phyloP scores from a whole-genome alignment of 2,113 vertebrate species.

The Sceloporus tristichus region DNA sequence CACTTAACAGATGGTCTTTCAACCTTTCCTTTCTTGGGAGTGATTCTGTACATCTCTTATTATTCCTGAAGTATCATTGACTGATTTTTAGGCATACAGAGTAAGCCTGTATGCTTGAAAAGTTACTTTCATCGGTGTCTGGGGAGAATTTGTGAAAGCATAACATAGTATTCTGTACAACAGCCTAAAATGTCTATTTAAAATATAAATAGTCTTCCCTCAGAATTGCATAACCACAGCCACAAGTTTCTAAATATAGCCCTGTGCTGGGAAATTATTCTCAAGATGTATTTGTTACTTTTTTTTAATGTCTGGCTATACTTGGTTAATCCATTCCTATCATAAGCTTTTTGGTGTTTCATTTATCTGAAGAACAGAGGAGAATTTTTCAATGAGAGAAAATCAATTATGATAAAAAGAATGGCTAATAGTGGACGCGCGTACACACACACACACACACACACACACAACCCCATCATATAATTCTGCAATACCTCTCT shows the following conservation, averaged over 20 bases:
- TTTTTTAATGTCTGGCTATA: conserved; percentile 62
- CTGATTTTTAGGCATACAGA: conserved; percentile 66
- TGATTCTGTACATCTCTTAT: conserved; percentile 61
- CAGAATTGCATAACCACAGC: conserved; percentile 66
- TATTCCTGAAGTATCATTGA: conserved; percentile 68
- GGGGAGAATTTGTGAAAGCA: conserved; percentile 52
- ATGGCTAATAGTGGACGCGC: neutral
- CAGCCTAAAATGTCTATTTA: conserved; percentile 73
- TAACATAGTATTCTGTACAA: conserved; percentile 59
- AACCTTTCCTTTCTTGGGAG: conserved; percentile 66
- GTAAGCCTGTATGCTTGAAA: conserved; percentile 28
- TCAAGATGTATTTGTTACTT: conserved; percentile 58
- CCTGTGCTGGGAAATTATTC: conserved; percentile 77
- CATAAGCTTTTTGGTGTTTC: conserved; percentile 45
- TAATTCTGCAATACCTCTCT: neutral
- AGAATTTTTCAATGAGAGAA: neutral
- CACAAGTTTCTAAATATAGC: conserved; percentile 66
- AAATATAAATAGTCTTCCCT: conserved; percentile 75
- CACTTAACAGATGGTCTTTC: conserved; percentile 74
- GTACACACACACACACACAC: no score
- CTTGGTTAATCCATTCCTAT: conserved; percentile 8
- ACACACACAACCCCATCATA: no score
- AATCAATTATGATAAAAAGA: conserved; percentile 33
- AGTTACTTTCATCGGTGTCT: conserved; percentile 68
- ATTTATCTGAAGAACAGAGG: conserved; percentile 58